Evolutionary conservation across 1,140 invertebrate genomes (phyloP), one percentile per base, ranked within the genome.

Genomic region (Lepidurus packardi): DNA sequence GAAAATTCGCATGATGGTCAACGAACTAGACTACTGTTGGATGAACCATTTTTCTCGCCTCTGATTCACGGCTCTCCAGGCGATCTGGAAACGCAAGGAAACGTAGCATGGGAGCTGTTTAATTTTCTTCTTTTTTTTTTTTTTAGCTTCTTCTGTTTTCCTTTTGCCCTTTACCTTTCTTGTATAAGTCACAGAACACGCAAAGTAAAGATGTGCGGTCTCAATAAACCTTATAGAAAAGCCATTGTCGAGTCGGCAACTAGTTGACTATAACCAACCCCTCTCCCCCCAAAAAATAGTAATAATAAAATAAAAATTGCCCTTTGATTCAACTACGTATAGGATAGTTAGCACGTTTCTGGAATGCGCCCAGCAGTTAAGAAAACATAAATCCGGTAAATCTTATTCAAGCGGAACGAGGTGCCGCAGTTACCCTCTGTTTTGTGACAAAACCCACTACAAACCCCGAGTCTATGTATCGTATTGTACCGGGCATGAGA

Each of bases 11-110:
- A 65, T 65, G 53, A 65, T 65, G 53, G 13, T 65, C 53, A 65
- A 65, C 53, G 53, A 65, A 65, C 53, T 65, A 65, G 53, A n/a
- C 21, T 65, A 65, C 53, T 16, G 53, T 21, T 7, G 53, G 53
- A 65, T 65, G 53, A 16, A 65, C 53, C 13, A 65, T 65, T 65
- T 65, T 65, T 65, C 53, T 65, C 53, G 53, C 53, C 53, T 65
- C 53, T 13, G 53, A n/a, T 65, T 65, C 53, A 65, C 1, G 8
- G 53, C n/a, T 65, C 53, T 65, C 16, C n/a, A 65, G 53, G 53
- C 53, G 6, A 65, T n/a, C 16, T 65, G 16, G 45, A 47, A 47
- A 47, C 45, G 45, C 45, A 3, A 34, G 34, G 34, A 34, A 34
- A 34, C 34, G 34, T 34, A 34, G 34, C 34, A 34, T 34, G 34